phyloP scores from a whole-genome alignment of 2,113 vertebrate species.

The Nothocercus nigrocapillus region DNA sequence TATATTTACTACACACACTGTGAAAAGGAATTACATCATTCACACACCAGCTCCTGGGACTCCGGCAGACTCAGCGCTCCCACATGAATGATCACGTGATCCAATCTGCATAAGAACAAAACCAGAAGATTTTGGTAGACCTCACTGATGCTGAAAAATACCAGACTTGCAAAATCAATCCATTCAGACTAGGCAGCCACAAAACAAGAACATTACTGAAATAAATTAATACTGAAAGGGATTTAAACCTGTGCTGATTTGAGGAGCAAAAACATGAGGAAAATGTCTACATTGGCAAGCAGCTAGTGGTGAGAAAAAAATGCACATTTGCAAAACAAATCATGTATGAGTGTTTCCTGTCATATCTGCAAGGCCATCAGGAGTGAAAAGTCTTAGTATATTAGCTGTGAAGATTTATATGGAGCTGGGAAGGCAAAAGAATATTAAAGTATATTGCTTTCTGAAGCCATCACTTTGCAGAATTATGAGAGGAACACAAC shows the following conservation, averaged over 20 bases:
- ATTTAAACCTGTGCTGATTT: neutral
- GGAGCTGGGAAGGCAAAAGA: neutral
- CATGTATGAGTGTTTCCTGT: neutral
- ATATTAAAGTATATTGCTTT: neutral
- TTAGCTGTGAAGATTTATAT: neutral
- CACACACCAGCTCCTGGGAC: slow-evolving; percentile 86
- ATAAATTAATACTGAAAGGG: neutral
- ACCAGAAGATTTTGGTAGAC: neutral
- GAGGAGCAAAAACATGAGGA: neutral
- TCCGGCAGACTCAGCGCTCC: slow-evolving; percentile 91
- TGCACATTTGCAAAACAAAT: neutral
- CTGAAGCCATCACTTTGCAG: neutral
- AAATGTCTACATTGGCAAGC: neutral
- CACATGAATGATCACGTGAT: slow-evolving; percentile 92
- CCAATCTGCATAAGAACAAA: slow-evolving; percentile 79
- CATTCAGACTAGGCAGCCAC: neutral
- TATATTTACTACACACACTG: neutral
- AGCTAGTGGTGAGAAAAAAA: neutral
- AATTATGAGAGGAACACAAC: neutral
- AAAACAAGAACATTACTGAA: neutral
- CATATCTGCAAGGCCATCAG: neutral
- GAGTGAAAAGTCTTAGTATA: neutral
- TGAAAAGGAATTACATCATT: neutral
- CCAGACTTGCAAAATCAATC: neutral
- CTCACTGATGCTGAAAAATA: neutral